These are phyloP conservation scores for Pammene fasciana DNA, from an alignment of 2,888 invertebrate genomes.

Conservation along the genomic window DNA sequence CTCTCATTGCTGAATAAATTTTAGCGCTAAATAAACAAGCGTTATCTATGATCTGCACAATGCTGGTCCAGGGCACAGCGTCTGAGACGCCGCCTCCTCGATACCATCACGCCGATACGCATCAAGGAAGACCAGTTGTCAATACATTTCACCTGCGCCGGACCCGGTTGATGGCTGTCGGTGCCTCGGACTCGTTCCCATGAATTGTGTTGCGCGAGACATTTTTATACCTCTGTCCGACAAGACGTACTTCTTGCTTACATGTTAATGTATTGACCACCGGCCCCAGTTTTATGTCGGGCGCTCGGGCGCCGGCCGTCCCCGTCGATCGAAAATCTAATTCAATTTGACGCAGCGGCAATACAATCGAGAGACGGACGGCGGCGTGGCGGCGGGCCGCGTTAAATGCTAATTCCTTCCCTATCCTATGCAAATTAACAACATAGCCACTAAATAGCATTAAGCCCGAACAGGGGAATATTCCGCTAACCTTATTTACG, in stretches of 20 bases:
- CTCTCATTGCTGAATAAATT: conserved; percentile 76
- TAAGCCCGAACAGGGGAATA: conserved; percentile 70
- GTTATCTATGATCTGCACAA: conserved; percentile 79
- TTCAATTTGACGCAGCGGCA: conserved; percentile 56
- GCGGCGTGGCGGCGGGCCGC: conserved; percentile 59
- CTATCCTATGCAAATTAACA: conserved; percentile 72
- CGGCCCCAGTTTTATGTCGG: conserved; percentile 54
- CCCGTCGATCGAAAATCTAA: conserved; percentile 61
- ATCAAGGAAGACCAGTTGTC: conserved; percentile 83
- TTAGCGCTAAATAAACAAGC: conserved; percentile 80
- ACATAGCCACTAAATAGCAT: conserved; percentile 75
- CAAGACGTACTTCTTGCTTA: conserved; percentile 62
- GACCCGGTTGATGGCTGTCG: conserved; percentile 72
- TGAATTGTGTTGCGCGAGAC: conserved; percentile 76
- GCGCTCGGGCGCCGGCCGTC: conserved; percentile 39
- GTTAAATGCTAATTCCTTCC: conserved; percentile 76
- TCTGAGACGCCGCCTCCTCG: conserved; percentile 78
- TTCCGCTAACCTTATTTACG: conserved; percentile 81
- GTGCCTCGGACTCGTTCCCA: conserved; percentile 71
- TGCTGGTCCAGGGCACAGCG: conserved; percentile 74
- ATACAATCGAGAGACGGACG: conserved; percentile 56
- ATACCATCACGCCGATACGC: conserved; percentile 81
- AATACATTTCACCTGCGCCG: conserved; percentile 80
- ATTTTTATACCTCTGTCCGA: conserved; percentile 76
- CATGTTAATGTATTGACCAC: conserved; percentile 69